These are phyloP conservation scores for Eilema depressum DNA, from an alignment of 2,888 invertebrate genomes.

Conservation along the genomic window DNA sequence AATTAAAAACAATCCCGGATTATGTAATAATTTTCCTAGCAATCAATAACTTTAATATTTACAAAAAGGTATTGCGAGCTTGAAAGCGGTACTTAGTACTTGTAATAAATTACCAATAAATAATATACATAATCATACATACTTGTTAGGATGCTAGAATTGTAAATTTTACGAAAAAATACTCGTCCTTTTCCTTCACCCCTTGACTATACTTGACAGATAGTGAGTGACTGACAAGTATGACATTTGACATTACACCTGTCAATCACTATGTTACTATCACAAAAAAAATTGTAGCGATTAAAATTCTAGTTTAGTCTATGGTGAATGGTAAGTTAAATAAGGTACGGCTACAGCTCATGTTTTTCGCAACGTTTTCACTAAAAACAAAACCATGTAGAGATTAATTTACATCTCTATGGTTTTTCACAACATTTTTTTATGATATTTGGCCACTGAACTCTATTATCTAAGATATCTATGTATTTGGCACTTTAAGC, in stretches of 20 bases:
- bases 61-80: not conserved
- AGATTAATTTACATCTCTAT: too few relatives aligned
- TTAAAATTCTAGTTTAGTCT: too few relatives aligned
- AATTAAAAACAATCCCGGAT: conserved; percentile 58
- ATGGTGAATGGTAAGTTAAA: too few relatives aligned
- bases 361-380: too few relatives aligned
- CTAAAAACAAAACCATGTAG: too few relatives aligned
- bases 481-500: too few relatives aligned
- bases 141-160: conserved; percentile 12
- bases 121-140: conserved; percentile 33
- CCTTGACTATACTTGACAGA: conserved; percentile 46
- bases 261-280: too few relatives aligned
- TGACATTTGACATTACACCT: not conserved
- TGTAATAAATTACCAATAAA: conserved; percentile 8
- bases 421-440: too few relatives aligned
- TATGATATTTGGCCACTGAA: too few relatives aligned
- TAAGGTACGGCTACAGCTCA: too few relatives aligned
- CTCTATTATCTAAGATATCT: too few relatives aligned
- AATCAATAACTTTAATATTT: conserved; percentile 11
- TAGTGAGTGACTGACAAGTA: conserved; percentile 19
- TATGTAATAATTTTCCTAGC: conserved; percentile 65
- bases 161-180: conserved; percentile 24
- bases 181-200: conserved; percentile 33
- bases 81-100: not conserved
- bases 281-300: too few relatives aligned